Base-by-base conservation (phyloP, 2,113 vertebrate genomes). In the Thamnophis sirtalis region DNA sequence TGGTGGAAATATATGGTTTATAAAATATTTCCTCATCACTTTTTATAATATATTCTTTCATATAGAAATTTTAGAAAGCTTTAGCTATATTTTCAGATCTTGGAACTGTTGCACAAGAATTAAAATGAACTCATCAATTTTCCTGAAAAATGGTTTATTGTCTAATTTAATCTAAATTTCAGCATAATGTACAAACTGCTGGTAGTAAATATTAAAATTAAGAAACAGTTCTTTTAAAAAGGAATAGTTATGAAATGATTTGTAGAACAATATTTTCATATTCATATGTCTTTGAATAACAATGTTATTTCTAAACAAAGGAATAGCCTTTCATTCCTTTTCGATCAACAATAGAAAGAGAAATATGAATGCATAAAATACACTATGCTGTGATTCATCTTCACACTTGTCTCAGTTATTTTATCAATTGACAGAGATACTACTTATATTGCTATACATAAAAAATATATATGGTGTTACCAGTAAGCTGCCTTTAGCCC, bases 41-140 rank as follows among this genome's bases (percentile, higher is more conserved):
- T 56, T 73, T 33, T 54, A 89, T 58, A 85, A 68, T 51, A 88
- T 63, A 58, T 49, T 58, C 90, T n/a, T 90, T 21, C 88, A 87
- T 73, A 48, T 92, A 21, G 88, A 89, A 93, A 49, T 91, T 93
- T 94, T 80, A 38, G 91, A 91, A 91, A 3, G 0, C 21, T 92
- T 92, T 89, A 92, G 93, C 85, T 90, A 87, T 84, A 91, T 93
- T 68, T 94, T n/a, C 84, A 60, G 28, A 63, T 80, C 91, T 88
- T 50, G 26, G 94, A 49, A 89, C 73, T 90, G 51, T 84, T 55
- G 5, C 63, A 17, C 3, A 90, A 94, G 93, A 51, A 19, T 94
- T 90, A 94, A 93, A 38, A 89, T 73, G 86, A 91, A 90, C 0
- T 33, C 94, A 91, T 92, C 22, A 91, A 80, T 50, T 89, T 51